Evolutionary conservation across 2,888 invertebrate species (phyloP).

Genomic region (Xiphydria camelus): DNA sequence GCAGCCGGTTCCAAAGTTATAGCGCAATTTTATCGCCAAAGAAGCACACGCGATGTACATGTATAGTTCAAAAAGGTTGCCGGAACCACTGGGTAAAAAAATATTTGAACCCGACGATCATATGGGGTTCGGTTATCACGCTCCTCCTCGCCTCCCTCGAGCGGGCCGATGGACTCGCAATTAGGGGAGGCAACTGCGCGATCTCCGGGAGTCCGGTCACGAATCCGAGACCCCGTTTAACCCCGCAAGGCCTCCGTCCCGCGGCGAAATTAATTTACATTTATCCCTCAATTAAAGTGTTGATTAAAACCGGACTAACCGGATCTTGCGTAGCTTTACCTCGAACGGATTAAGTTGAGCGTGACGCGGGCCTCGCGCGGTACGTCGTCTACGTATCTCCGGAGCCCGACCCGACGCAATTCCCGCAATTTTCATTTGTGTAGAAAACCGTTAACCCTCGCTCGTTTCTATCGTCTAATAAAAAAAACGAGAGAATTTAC

Average conservation of each 20-base stretch:
- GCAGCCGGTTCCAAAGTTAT: no score
- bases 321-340: slow-evolving; percentile 24
- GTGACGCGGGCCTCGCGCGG: no score
- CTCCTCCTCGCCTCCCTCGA: background rate
- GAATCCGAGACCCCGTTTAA: slow-evolving; percentile 27
- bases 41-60: no score
- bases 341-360: slow-evolving; percentile 6
- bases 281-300: slow-evolving; percentile 38
- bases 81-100: no score
- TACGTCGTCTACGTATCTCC: no score
- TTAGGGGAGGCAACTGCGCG: background rate
- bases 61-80: no score
- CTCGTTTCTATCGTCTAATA: no score
- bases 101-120: slow-evolving; percentile 6
- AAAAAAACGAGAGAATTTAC: no score
- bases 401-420: no score
- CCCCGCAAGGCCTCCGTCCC: slow-evolving; percentile 1
- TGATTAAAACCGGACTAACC: slow-evolving; percentile 41
- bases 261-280: slow-evolving; percentile 38
- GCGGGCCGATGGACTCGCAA: background rate
- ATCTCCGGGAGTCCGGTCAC: slow-evolving; percentile 22
- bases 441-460: no score
- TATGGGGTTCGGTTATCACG: slow-evolving; percentile 1
- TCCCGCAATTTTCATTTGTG: no score
- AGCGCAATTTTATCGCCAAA: no score